Evolutionary conservation across 2,797 vertebrate species (phyloP).

Genomic region (Molossus molossus): DNA sequence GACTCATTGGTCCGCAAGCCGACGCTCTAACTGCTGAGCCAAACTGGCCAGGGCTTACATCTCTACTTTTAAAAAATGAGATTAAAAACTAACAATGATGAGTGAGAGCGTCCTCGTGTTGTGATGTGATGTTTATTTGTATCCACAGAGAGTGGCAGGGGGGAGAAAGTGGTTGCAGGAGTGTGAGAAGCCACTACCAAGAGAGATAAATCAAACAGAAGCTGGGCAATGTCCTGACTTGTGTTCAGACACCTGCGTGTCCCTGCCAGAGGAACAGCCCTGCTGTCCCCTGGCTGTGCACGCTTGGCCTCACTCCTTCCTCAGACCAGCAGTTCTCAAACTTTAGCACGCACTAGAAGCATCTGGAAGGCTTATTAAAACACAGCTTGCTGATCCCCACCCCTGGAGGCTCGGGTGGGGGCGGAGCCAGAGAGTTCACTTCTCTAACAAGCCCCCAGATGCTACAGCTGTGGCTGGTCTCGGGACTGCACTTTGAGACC

Average conservation of each 20-base stretch:
- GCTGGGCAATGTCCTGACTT: background rate
- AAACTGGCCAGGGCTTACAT: background rate
- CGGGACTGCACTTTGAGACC: background rate
- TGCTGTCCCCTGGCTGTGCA: background rate
- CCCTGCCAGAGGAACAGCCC: background rate
- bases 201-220: background rate
- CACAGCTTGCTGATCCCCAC: background rate
- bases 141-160: background rate
- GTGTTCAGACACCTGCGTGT: background rate
- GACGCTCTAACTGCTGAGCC: no score
- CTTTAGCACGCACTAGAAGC: background rate
- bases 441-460: background rate
- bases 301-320: background rate
- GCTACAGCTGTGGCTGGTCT: background rate
- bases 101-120: background rate
- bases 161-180: background rate
- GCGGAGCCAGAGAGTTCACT: background rate
- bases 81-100: background rate
- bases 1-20: no score
- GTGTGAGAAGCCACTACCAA: background rate
- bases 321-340: background rate
- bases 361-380: background rate
- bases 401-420: background rate
- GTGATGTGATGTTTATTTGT: background rate
- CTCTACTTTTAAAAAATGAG: background rate